Evolutionary conservation across 2,888 invertebrate genomes (phyloP), one percentile per base, ranked within the genome.

Genomic region (Carabus problematicus): DNA sequence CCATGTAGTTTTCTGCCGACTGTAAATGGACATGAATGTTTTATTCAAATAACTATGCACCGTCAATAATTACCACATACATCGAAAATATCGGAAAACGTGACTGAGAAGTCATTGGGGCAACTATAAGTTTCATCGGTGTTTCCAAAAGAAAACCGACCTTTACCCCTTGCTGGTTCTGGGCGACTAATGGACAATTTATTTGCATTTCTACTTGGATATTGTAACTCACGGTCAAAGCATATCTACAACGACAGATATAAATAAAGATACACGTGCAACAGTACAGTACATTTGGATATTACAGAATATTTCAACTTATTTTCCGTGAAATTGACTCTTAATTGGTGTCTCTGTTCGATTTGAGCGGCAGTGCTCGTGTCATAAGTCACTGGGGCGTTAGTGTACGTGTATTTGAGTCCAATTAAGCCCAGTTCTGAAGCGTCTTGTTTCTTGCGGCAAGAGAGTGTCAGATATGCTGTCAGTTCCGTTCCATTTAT

Each of bases 401-500:
- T 6, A 29, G 3, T 29, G 29, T 29, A 29, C 6, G 29, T 29
- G 29, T 29, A 29, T 2, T 29, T 29, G 29, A 29, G 3, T 3
- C 3, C 29, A 29, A 29, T 3, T 29, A 6, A 3, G 29, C 29
- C 29, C 29, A 29, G 29, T 29, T 3, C 6, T 29, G 2, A 6
- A 29, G 29, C 29, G 29, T 29, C 29, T 29, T 29, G 29, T 29
- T 29, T 2, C 29, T 29, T 29, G 2, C 29, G 29, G 29, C 29
- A 29, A 29, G 29, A 29, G 3, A 29, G 6, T 6, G 2, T 29
- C 6, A 49, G 14, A 1, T 14, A n/a, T n/a, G 18, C 12, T 2
- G 14, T 14, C n/a, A 49, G 8, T 3, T 49, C 49, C 3, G 49
- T 49, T n/a, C 49, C 49, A 49, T 49, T 18, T n/a, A 49, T 49